Evolutionary conservation across 2,113 vertebrate species (phyloP).

Genomic region (Mystacornis crossleyi): DNA sequence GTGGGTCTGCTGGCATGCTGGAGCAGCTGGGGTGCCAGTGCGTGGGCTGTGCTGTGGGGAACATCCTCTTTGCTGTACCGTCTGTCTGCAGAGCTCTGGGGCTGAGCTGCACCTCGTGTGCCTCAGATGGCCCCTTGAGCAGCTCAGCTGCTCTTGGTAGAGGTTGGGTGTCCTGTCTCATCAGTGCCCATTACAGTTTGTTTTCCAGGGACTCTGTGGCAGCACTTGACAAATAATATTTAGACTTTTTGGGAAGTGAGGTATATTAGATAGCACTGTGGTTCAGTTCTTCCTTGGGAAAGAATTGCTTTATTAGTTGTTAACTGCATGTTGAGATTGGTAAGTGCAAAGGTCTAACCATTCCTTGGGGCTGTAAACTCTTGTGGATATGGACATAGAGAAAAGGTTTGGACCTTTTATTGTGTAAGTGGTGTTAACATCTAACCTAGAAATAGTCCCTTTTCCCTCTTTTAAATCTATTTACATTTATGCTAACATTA

Average conservation of each 20-base stretch:
- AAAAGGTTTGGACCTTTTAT: background rate
- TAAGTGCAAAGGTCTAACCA: fast-evolving
- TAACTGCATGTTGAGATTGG: background rate
- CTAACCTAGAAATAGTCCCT: background rate
- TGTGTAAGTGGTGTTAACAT: background rate
- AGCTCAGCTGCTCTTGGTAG: background rate
- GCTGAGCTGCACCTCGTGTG: fast-evolving
- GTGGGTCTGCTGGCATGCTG: background rate
- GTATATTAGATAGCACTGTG: fast-evolving
- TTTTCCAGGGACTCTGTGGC: background rate
- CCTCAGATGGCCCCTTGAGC: fast-evolving
- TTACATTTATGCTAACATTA: background rate
- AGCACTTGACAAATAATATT: background rate
- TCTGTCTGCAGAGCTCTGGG: background rate
- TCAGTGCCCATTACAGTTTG: background rate
- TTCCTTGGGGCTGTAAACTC: background rate
- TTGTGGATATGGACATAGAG: background rate
- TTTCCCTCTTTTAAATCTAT: background rate
- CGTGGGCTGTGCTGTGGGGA: fast-evolving
- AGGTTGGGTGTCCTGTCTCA: background rate
- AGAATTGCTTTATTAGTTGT: background rate
- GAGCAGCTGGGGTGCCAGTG: fast-evolving
- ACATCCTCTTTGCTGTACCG: fast-evolving
- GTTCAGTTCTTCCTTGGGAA: background rate
- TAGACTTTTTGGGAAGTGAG: background rate